phyloP scores from a whole-genome alignment of 2,113 vertebrate genomes.

The Brachyhypopomus gauderio region DNA sequence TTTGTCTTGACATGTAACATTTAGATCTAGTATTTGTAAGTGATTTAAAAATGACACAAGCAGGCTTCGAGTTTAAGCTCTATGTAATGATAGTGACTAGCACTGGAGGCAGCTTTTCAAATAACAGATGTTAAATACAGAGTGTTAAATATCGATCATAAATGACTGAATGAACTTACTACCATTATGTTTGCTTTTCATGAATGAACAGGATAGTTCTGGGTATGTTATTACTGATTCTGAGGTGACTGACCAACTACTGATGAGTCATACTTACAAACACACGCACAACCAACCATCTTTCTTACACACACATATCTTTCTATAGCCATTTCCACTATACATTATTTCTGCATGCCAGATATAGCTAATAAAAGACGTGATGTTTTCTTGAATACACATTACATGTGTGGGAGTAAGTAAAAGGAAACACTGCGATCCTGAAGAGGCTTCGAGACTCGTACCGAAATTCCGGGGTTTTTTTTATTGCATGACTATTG shows the following conservation, averaged over 20 bases:
- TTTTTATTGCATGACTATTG: neutral
- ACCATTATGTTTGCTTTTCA: conserved; percentile 16
- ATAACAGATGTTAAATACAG: no score
- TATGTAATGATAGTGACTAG: no score
- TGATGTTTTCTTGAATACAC: neutral
- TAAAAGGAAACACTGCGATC: neutral
- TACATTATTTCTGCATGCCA: neutral
- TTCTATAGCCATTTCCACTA: neutral
- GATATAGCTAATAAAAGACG: neutral
- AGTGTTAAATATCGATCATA: no score
- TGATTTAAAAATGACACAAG: no score
- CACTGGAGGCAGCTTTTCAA: no score
- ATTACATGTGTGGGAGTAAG: neutral
- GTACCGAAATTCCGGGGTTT: neutral
- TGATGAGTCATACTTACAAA: conserved; percentile 65
- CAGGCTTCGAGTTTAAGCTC: no score
- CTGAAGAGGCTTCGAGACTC: neutral
- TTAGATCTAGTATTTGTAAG: no score
- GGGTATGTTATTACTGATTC: conserved; percentile 32
- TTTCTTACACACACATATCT: conserved; percentile 19
- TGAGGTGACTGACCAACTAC: conserved; percentile 61
- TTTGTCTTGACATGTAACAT: no score
- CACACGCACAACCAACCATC: conserved; percentile 27
- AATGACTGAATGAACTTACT: neutral
- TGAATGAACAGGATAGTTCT: neutral